Conservation (phyloP, 2,113 vertebrate genomes). For the Mobula hypostoma region DNA sequence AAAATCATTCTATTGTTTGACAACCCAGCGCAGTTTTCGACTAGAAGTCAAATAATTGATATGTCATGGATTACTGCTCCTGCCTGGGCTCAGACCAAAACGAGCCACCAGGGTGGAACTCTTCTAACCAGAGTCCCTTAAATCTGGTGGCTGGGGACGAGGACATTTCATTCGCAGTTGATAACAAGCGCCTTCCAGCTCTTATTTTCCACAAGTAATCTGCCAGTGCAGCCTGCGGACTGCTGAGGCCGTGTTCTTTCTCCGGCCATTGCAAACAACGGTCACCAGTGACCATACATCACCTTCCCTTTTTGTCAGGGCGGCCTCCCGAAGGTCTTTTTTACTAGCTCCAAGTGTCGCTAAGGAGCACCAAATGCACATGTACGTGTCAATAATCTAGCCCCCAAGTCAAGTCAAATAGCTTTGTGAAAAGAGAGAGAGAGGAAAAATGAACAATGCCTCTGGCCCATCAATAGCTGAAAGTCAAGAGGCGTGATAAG, state of each 20-base stretch:
- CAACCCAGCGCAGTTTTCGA: slow-evolving; percentile 20
- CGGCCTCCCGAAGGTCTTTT: slow-evolving; percentile 36
- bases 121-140: slow-evolving; percentile 36
- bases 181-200: slow-evolving; percentile 37
- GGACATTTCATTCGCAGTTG: slow-evolving; percentile 29
- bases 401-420: slow-evolving; percentile 37
- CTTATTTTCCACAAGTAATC: slow-evolving; percentile 31
- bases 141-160: slow-evolving; percentile 31
- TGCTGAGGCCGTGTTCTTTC: slow-evolving; percentile 31
- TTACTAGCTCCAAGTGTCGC: slow-evolving; percentile 37
- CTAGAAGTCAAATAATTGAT: slow-evolving; percentile 33
- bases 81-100: slow-evolving; percentile 22
- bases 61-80: slow-evolving; percentile 37
- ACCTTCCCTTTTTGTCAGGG: slow-evolving; percentile 29
- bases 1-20: slow-evolving; percentile 25
- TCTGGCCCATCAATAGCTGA: slow-evolving; percentile 34
- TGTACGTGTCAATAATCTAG: slow-evolving; percentile 36
- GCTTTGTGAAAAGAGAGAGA: slow-evolving; percentile 32
- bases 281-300: slow-evolving; percentile 38
- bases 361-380: slow-evolving; percentile 37
- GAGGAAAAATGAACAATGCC: background rate
- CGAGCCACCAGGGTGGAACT: slow-evolving; percentile 30
- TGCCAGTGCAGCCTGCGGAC: slow-evolving; percentile 23
- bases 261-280: slow-evolving; percentile 25
- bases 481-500: slow-evolving; percentile 32